A percentile compares a stretch with the other conserved stretches of the same genome.
Conservation (phyloP, 2,888 invertebrate genomes). For the Odontocerum albicorne region DNA sequence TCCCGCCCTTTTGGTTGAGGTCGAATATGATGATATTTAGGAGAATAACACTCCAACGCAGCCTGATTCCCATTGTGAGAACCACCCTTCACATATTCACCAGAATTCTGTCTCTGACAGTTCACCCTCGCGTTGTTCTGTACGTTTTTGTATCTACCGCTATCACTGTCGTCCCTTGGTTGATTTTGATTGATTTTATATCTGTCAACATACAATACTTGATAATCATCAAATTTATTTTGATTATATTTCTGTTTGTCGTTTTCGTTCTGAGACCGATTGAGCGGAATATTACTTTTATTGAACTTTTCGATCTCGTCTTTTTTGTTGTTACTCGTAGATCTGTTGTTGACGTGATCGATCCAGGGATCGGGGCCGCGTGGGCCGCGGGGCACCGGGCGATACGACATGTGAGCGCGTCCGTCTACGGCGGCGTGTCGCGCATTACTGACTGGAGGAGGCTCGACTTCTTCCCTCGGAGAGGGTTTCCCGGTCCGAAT, state of each 20-base stretch:
- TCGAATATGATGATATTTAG: slow-evolving; percentile 55
- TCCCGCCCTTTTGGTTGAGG: slow-evolving; percentile 40
- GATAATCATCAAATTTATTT: slow-evolving; percentile 22
- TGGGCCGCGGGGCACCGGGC: slow-evolving; percentile 22
- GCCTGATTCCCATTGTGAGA: slow-evolving; percentile 27
- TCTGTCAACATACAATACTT: slow-evolving; percentile 11
- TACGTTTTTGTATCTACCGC: slow-evolving; percentile 27
- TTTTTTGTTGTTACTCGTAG: slow-evolving; percentile 10
- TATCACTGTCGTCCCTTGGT: slow-evolving; percentile 12
- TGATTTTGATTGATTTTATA: slow-evolving; percentile 22
- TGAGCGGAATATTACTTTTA: slow-evolving; percentile 4
- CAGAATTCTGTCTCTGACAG: slow-evolving; percentile 29
- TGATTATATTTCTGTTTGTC: slow-evolving; percentile 17
- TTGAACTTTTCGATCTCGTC: slow-evolving; percentile 20
- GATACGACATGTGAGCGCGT: slow-evolving; percentile 44
- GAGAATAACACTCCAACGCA: slow-evolving; percentile 55
- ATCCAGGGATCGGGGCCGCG: slow-evolving; percentile 34
- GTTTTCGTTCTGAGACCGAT: slow-evolving; percentile 1
- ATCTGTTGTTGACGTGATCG: slow-evolving; percentile 31
- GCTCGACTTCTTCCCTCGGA: slow-evolving; percentile 15
- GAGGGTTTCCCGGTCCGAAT: slow-evolving; percentile 10
- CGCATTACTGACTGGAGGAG: slow-evolving; percentile 30
- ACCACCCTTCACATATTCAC: slow-evolving; percentile 16
- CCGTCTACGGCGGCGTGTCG: slow-evolving; percentile 42
- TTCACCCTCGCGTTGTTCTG: slow-evolving; percentile 23